phyloP scores from a whole-genome alignment of 2,888 invertebrate genomes.

The Hyposoter didymator region DNA sequence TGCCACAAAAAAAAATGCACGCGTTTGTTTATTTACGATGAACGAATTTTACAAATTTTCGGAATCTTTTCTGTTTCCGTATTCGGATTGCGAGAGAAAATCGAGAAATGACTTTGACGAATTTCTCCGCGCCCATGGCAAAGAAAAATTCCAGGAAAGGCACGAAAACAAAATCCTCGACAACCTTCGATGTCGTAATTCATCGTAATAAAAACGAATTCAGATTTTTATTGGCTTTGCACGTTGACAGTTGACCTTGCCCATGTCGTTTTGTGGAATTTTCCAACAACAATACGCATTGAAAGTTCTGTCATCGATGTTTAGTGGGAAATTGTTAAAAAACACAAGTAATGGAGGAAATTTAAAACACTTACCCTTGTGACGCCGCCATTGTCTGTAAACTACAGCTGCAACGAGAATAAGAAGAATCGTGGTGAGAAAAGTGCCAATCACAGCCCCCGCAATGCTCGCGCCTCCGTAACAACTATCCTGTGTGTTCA shows the following conservation, averaged over 20 bases:
- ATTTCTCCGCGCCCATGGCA: neutral
- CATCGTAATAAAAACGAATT: too few species aligned
- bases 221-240: too few species aligned
- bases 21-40: neutral
- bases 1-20: neutral
- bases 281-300: neutral
- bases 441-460: conserved; percentile 89
- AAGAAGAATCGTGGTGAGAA: conserved; percentile 88
- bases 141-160: neutral
- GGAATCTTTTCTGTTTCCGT: neutral
- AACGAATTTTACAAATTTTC: neutral
- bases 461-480: conserved; percentile 90
- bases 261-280: too few species aligned
- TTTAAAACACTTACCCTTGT: conserved; percentile 81
- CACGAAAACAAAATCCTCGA: neutral
- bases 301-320: neutral
- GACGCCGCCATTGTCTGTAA: conserved; percentile 88
- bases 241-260: too few species aligned
- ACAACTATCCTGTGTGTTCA: conserved; percentile 82
- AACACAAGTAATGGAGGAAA: conserved; percentile 38
- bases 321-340: neutral
- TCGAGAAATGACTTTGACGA: neutral
- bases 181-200: too few species aligned
- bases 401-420: conserved; percentile 86
- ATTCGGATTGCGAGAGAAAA: neutral